These are phyloP conservation scores for Cacatua alba DNA, from an alignment of 2,113 vertebrate genomes.

Conservation along the genomic window DNA sequence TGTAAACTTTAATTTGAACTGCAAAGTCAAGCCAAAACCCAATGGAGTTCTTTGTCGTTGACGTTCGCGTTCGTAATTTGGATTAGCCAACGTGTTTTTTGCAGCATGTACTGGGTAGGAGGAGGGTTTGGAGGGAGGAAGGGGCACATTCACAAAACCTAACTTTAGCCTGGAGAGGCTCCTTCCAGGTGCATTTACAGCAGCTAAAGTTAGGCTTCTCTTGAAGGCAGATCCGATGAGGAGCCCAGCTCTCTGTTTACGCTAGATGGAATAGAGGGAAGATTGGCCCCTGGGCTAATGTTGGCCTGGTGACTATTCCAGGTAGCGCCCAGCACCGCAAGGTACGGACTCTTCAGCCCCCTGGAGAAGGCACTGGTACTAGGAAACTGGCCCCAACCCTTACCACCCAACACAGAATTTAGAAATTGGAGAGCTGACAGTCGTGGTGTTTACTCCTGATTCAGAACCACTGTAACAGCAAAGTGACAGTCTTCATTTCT, in stretches of 20 bases:
- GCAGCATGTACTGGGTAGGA: conserved; percentile 33
- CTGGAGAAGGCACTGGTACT: conserved; percentile 51
- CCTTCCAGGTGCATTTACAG: not conserved
- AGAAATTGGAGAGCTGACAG: not conserved
- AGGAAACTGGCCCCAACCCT: conserved; percentile 21
- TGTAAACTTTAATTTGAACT: not conserved
- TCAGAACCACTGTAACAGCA: not conserved
- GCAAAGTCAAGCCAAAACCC: not conserved
- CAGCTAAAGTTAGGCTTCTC: conserved; percentile 39
- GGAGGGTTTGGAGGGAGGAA: not conserved
- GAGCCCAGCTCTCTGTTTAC: conserved; percentile 10
- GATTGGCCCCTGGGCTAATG: not conserved
- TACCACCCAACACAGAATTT: not conserved
- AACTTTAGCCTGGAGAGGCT: conserved; percentile 1
- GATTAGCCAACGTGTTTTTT: conserved; percentile 27
- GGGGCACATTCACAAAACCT: conserved; percentile 26
- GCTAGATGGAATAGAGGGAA: not conserved
- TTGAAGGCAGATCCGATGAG: conserved; percentile 30
- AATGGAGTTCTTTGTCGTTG: not conserved
- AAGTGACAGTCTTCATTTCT: conserved; percentile 6
- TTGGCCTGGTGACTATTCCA: not conserved
- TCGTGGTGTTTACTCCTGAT: not conserved
- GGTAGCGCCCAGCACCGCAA: conserved; percentile 15
- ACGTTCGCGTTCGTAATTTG: not conserved
- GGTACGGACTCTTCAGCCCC: not conserved